These are phyloP conservation scores for Calliphora vicina DNA, from an alignment of 1,140 invertebrate species.

Conservation along the genomic window DNA sequence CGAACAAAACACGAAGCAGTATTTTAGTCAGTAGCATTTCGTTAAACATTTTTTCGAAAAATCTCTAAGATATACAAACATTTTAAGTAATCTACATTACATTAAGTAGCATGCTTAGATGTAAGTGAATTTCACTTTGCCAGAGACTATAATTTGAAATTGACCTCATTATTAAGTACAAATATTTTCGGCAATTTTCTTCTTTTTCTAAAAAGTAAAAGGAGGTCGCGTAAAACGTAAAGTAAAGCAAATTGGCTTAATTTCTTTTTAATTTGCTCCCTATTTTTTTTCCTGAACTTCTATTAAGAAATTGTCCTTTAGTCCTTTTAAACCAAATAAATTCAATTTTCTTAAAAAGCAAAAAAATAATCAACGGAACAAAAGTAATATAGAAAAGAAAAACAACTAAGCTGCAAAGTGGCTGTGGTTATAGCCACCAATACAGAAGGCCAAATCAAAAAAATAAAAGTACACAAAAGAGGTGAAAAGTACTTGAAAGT, in stretches of 20 bases:
- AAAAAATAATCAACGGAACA: not conserved
- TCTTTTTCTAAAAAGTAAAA: not conserved
- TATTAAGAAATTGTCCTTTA: not conserved
- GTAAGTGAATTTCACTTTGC: too few relatives aligned
- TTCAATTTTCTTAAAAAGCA: conserved; percentile 19
- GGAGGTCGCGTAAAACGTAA: conserved; percentile 3
- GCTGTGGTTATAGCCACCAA: not conserved
- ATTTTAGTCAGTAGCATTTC: too few relatives aligned
- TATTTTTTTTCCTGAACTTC: conserved; percentile 17
- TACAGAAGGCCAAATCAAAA: not conserved
- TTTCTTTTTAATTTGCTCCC: conserved; percentile 41
- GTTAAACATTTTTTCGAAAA: too few relatives aligned
- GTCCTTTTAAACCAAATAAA: conserved; percentile 22
- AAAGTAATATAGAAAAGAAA: not conserved
- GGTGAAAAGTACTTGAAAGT: conserved; percentile 23
- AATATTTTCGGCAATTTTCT: not conserved
- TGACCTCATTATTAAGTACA: conserved; percentile 31
- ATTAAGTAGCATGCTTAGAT: too few relatives aligned
- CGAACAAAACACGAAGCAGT: too few relatives aligned
- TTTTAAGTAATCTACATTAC: too few relatives aligned
- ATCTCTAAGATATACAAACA: too few relatives aligned
- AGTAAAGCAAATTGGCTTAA: conserved; percentile 41
- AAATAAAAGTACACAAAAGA: conserved; percentile 10
- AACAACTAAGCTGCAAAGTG: not conserved
- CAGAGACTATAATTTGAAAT: conserved; percentile 33